These are phyloP conservation scores for Drosophila hydei DNA, from an alignment of 1,140 invertebrate species.

Conservation along the genomic window DNA sequence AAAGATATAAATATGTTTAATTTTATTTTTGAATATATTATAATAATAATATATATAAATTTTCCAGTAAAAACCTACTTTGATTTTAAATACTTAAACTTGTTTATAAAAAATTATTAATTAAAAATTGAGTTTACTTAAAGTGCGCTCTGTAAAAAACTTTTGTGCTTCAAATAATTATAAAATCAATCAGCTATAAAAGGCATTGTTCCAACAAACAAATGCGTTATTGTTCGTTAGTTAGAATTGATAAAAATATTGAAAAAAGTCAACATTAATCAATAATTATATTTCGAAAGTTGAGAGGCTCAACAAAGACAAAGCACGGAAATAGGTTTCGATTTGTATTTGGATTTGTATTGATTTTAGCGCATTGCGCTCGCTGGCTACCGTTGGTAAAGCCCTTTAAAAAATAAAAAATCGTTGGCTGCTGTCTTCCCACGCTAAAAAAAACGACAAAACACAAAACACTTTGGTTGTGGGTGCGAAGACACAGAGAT, in stretches of 20 bases:
- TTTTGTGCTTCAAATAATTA: not conserved
- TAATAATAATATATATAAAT: too few species aligned
- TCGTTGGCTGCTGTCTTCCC: conserved; percentile 58
- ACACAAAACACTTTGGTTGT: conserved; percentile 9
- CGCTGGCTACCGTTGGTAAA: conserved; percentile 42
- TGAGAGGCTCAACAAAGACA: not conserved
- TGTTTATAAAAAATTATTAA: too few species aligned
- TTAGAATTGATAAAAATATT: conserved; percentile 36
- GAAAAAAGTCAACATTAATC: conserved; percentile 48
- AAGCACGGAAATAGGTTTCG: conserved; percentile 2
- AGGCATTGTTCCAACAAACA: conserved; percentile 42
- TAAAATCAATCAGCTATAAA: conserved; percentile 41
- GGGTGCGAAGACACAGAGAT: conserved; percentile 53
- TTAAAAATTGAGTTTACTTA: not conserved
- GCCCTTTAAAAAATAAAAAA: conserved; percentile 25
- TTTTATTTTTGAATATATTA: too few species aligned
- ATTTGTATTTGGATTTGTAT: conserved; percentile 34
- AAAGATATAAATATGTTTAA: too few species aligned
- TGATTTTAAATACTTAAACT: too few species aligned
- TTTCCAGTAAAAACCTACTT: too few species aligned
- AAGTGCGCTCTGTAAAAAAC: not conserved
- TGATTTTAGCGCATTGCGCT: conserved; percentile 39
- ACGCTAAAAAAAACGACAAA: conserved; percentile 56
- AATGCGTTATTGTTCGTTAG: conserved; percentile 64
- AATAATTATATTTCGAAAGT: conserved; percentile 54